Percentiles rank a stretch among this genome's conserved stretches.
Conservation (phyloP, 1,140 invertebrate genomes). For the Bombus pyrosoma region DNA sequence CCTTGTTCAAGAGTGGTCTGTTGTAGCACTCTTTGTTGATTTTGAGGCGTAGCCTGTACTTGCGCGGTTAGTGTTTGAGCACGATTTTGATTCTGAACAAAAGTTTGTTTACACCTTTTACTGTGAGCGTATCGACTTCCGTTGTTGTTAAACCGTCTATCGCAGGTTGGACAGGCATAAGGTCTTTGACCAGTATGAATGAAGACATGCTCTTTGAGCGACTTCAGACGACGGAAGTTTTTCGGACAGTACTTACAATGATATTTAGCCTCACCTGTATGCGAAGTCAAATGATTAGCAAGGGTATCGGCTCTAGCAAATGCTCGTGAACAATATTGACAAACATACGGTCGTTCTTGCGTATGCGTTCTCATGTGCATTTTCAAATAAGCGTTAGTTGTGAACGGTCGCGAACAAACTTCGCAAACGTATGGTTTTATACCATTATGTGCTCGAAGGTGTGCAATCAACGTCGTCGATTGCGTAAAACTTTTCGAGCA, state of each 20-base stretch:
- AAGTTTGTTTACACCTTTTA: slow-evolving; percentile 80
- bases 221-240: slow-evolving; percentile 84
- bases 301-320: slow-evolving; percentile 81
- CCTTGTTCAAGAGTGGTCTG: slow-evolving; percentile 46
- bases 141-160: slow-evolving; percentile 80
- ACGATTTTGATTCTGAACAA: slow-evolving; percentile 70
- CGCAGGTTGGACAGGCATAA: slow-evolving; percentile 80
- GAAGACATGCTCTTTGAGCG: slow-evolving; percentile 85
- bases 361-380: slow-evolving; percentile 84
- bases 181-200: slow-evolving; percentile 85
- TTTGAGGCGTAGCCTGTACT: slow-evolving; percentile 31
- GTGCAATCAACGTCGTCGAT: slow-evolving; percentile 81
- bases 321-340: slow-evolving; percentile 82
- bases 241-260: slow-evolving; percentile 86
- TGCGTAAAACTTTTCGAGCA: slow-evolving; percentile 85
- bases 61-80: slow-evolving; percentile 51
- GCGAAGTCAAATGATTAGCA: slow-evolving; percentile 82
- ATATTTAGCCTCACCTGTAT: slow-evolving; percentile 85
- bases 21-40: slow-evolving; percentile 48
- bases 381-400: slow-evolving; percentile 81
- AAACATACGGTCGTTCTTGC: slow-evolving; percentile 85
- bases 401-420: slow-evolving; percentile 85
- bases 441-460: slow-evolving; percentile 85
- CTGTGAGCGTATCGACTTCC: slow-evolving; percentile 81
- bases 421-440: slow-evolving; percentile 87